These are phyloP conservation scores for Dysmachus trigonus DNA, from an alignment of 2,888 invertebrate genomes.

Conservation along the genomic window DNA sequence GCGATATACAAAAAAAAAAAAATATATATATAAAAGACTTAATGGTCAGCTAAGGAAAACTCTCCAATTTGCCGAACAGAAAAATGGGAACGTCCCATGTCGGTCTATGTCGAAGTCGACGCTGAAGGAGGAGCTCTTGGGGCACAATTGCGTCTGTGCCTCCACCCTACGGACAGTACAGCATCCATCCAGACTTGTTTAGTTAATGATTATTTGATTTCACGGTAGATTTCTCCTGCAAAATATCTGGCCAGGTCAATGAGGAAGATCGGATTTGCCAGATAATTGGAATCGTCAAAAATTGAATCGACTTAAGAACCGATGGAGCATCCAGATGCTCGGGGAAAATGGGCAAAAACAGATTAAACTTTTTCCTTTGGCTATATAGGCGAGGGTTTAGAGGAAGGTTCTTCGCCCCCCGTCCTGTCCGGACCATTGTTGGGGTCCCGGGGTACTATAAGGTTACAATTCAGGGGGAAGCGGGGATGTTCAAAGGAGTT, in stretches of 20 bases:
- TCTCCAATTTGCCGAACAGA: neutral
- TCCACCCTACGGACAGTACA: neutral
- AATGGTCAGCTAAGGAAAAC: neutral
- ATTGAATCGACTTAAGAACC: constrained; percentile 1
- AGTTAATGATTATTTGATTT: constrained; percentile 37
- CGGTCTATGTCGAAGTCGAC: neutral
- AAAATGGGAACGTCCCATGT: neutral
- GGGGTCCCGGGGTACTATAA: neutral
- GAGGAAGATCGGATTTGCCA: constrained; percentile 26
- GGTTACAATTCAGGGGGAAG: neutral
- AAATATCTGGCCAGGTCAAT: constrained; percentile 24
- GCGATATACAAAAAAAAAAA: neutral
- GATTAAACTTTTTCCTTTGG: constrained; percentile 24
- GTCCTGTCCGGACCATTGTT: neutral
- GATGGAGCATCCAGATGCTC: neutral
- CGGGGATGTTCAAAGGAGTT: neutral
- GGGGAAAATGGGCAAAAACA: constrained; percentile 11
- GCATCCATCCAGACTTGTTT: constrained; percentile 4
- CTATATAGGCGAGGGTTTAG: neutral
- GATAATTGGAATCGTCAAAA: constrained; percentile 31
- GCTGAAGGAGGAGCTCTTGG: neutral
- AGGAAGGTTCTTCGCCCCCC: neutral
- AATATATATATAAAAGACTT: neutral
- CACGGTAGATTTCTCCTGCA: constrained; percentile 26
- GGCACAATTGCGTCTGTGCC: neutral